Conservation (phyloP, 2,113 vertebrate genomes). For the Galemys pyrenaicus region DNA sequence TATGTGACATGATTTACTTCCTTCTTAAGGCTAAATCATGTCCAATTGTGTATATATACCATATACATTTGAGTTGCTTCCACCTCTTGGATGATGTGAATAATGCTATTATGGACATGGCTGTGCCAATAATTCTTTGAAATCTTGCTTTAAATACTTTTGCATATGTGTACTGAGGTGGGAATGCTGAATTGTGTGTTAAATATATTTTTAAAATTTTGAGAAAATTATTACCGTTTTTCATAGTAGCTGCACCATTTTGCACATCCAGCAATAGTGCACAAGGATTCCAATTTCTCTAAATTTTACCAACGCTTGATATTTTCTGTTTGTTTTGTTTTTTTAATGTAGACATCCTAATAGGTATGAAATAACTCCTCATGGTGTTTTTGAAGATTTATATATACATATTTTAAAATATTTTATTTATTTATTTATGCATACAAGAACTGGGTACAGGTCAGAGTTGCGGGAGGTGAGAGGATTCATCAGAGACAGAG, state of each 20-base stretch:
- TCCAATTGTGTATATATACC: not conserved
- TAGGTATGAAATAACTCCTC: not conserved
- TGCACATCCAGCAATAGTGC: not conserved
- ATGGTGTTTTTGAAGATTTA: slow-evolving; percentile 15
- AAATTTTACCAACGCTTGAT: not conserved
- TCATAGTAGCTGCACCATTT: not conserved
- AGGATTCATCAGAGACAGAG: too few species aligned
- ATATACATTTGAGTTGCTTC: not conserved
- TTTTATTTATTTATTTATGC: too few species aligned
- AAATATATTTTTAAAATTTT: slow-evolving; percentile 21
- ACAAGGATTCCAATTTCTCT: not conserved
- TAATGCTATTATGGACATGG: not conserved
- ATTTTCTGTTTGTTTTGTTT: not conserved
- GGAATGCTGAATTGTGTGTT: not conserved
- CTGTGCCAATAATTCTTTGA: not conserved
- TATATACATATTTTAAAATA: too few species aligned
- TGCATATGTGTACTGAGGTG: not conserved
- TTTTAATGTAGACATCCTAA: not conserved
- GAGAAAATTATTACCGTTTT: not conserved
- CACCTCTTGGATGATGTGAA: not conserved
- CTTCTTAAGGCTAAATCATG: not conserved
- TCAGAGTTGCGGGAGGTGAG: too few species aligned
- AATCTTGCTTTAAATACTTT: slow-evolving; percentile 7
- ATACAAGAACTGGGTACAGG: too few species aligned
- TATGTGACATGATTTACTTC: not conserved